A percentile compares a stretch with the other conserved stretches of the same genome.
Evolutionary conservation across 2,797 vertebrate species (phyloP).

Genomic region (Mionectes olivaceus): DNA sequence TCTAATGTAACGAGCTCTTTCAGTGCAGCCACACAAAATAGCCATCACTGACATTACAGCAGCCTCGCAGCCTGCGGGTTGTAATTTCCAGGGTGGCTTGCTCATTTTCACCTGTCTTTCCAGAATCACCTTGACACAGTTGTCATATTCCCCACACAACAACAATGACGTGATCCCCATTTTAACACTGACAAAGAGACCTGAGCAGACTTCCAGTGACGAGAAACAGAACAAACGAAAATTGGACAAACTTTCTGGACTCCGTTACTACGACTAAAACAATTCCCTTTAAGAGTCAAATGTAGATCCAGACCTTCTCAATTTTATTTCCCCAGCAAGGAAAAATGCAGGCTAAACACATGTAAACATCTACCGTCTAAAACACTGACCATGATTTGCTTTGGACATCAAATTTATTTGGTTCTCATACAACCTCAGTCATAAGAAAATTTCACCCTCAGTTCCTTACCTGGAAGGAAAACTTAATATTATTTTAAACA

Average conservation of each 20-base stretch:
- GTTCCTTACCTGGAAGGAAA: background rate
- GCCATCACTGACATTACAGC: background rate
- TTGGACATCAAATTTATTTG: background rate
- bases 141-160: background rate
- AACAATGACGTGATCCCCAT: background rate
- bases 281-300: background rate
- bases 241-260: background rate
- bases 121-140: background rate
- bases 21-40: background rate
- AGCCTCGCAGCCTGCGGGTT: background rate
- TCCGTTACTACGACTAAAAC: background rate
- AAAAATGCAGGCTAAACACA: background rate
- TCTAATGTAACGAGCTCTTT: background rate
- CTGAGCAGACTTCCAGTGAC: background rate
- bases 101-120: background rate
- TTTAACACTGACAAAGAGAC: background rate
- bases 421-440: background rate
- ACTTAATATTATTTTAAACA: background rate
- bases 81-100: background rate
- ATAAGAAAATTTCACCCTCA: background rate
- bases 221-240: background rate
- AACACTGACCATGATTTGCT: background rate
- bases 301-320: background rate
- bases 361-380: fast-evolving
- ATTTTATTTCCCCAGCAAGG: background rate